Base-by-base conservation (phyloP, 1,140 invertebrate genomes). In the Ceratosolen fusciceps region DNA sequence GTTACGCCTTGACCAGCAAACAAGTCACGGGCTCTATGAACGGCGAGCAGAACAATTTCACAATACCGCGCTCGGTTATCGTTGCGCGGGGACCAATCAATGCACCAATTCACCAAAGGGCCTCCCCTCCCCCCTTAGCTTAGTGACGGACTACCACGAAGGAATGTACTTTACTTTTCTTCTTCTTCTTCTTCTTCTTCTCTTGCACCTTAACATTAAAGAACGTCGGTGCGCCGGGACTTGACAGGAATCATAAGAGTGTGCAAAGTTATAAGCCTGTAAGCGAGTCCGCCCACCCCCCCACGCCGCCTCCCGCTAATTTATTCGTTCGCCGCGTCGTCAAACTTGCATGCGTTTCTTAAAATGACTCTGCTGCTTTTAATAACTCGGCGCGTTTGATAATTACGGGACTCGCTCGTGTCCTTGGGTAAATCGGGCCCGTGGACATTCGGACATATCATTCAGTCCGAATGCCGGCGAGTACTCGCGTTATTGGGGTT, bases 281-380 rank as follows among this genome's bases (percentile, higher is more conserved):
- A 65, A 65, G 19, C 60, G 34, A 12, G 2, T 10, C 60, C 3
- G 31, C 21, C 19, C n/a, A 31, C 31, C 8, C 16, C 1, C n/a
- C n/a, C n/a, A 12, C 9, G 19, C 60, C 3, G 31, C 21, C 19
- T 37, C n/a, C 31, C 8, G 31, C 1, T 37, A 34, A 19, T 65
- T 37, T 65, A 65, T 65, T 65, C 34, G 37, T 31, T 65, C n/a
- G n/a, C n/a, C n/a, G n/a, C n/a, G n/a, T 37, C 31, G 60, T 31
- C 31, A 37, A 65, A 65, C 60, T 65, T 65, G n/a, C 29, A 3
- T 65, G 34, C n/a, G 34, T 65, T 65, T 65, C 60, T 37, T 65
- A 65, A 65, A 65, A 65, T 37, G 60, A 65, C 60, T 65, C 37
- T 65, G 34, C 37, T 65, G 34, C 60, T 65, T 65, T 65, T 65